A percentile compares a stretch with the other conserved stretches of the same genome.
These are phyloP conservation scores for Nesometra sesokonis DNA, from an alignment of 35 echinoderm and acorn worm species.

Conservation along the genomic window DNA sequence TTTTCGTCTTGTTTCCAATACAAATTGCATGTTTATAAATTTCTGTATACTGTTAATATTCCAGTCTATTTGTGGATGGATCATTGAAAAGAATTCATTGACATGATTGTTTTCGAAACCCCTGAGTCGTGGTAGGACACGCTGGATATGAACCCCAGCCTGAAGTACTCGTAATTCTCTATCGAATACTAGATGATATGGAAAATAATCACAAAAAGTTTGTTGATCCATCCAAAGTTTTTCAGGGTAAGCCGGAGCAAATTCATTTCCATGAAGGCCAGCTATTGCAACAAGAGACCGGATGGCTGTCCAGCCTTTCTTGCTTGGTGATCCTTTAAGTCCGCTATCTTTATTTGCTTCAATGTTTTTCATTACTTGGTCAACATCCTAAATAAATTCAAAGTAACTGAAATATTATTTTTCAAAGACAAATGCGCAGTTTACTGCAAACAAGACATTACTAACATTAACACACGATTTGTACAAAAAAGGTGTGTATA, in stretches of 20 bases:
- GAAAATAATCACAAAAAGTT: slow-evolving; percentile 93
- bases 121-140: slow-evolving; percentile 56
- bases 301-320: neutral
- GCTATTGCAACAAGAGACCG: slow-evolving; percentile 35
- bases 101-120: slow-evolving; percentile 48
- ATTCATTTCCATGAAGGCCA: slow-evolving; percentile 44
- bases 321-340: neutral
- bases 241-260: slow-evolving; percentile 68
- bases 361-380: slow-evolving; percentile 16
- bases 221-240: slow-evolving; percentile 84
- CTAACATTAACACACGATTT: no score
- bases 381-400: neutral
- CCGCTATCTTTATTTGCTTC: neutral
- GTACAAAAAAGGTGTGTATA: no score
- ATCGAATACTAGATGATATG: slow-evolving; percentile 94
- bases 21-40: slow-evolving; percentile 97
- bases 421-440: no score
- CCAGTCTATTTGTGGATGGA: slow-evolving; percentile 98
- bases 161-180: slow-evolving; percentile 52
- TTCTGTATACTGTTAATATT: slow-evolving; percentile 79
- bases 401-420: no score
- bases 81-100: slow-evolving; percentile 62
- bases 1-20: slow-evolving; percentile 74
- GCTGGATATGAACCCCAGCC: slow-evolving; percentile 81
- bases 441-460: no score